Percentiles rank a stretch among this genome's conserved stretches.
These are phyloP conservation scores for Cygnus olor DNA, from an alignment of 2,797 vertebrate genomes.

Conservation along the genomic window DNA sequence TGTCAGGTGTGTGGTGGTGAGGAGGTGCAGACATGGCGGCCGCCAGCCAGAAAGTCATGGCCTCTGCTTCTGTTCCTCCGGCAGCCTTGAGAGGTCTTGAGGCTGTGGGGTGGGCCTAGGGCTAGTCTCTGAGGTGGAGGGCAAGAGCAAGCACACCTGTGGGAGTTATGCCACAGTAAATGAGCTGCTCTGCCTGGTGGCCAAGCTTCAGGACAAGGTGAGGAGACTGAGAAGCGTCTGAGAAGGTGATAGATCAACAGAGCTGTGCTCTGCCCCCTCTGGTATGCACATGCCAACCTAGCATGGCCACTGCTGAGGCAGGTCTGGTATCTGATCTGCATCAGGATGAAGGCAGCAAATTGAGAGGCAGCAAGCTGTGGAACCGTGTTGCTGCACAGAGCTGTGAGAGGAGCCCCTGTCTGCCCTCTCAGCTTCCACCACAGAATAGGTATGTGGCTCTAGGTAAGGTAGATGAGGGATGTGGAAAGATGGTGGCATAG, in stretches of 20 bases:
- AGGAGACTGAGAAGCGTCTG: not conserved
- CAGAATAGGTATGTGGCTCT: not conserved
- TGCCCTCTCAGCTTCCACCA: not conserved
- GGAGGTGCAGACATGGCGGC: no score
- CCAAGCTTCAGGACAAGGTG: not conserved
- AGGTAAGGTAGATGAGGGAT: not conserved
- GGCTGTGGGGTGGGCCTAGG: no score
- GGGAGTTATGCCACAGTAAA: not conserved
- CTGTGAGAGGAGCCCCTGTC: not conserved
- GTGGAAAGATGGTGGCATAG: not conserved
- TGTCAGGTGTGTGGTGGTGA: no score
- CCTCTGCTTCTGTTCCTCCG: no score
- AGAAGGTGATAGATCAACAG: no score
- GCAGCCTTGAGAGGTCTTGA: no score
- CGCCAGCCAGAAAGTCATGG: no score
- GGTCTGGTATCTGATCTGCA: not conserved
- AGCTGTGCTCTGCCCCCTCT: not conserved
- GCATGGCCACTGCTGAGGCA: not conserved
- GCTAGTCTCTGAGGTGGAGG: no score
- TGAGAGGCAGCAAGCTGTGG: no score
- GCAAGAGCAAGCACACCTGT: not conserved
- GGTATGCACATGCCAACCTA: fast-evolving
- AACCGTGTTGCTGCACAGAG: not conserved
- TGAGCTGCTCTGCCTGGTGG: not conserved
- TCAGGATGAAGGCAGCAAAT: not conserved